Conservation (phyloP, 1,140 invertebrate species). For the Drosophila saltans region DNA sequence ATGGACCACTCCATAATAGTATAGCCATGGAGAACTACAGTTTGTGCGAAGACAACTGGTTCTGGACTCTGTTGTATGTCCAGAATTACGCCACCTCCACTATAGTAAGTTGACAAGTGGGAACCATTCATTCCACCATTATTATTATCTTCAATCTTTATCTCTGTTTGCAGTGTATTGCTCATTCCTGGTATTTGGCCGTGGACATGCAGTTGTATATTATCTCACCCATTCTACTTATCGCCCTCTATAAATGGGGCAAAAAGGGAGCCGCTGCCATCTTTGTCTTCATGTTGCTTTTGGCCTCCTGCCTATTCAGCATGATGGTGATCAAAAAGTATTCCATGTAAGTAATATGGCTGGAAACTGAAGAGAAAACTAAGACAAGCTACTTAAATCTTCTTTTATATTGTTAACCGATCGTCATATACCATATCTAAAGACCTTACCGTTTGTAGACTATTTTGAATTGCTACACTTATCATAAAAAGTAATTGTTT, state of each 20-base stretch:
- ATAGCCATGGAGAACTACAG: constrained; percentile 64
- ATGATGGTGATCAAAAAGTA: constrained; percentile 50
- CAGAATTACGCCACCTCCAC: constrained; percentile 50
- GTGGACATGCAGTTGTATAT: constrained; percentile 94
- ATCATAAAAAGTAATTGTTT: no score
- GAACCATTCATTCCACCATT: background rate
- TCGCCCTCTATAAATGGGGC: constrained; percentile 86
- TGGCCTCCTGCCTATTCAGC: constrained; percentile 48
- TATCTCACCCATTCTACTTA: constrained; percentile 89
- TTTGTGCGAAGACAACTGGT: constrained; percentile 51
- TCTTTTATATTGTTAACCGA: no score
- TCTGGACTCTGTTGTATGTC: constrained; percentile 54
- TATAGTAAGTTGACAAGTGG: background rate
- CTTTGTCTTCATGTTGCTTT: constrained; percentile 40
- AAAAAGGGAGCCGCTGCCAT: constrained; percentile 44
- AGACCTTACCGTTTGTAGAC: no score
- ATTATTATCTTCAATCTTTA: background rate
- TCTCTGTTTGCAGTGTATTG: constrained; percentile 88
- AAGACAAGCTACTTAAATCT: no score
- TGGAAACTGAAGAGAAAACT: no score
- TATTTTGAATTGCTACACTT: no score
- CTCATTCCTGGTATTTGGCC: constrained; percentile 94
- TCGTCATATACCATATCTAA: no score
- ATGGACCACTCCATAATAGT: constrained; percentile 44
- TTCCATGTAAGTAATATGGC: constrained; percentile 37